Evolutionary conservation across 2,888 invertebrate genomes (phyloP).

Genomic region (Leptinotarsa haldemani): DNA sequence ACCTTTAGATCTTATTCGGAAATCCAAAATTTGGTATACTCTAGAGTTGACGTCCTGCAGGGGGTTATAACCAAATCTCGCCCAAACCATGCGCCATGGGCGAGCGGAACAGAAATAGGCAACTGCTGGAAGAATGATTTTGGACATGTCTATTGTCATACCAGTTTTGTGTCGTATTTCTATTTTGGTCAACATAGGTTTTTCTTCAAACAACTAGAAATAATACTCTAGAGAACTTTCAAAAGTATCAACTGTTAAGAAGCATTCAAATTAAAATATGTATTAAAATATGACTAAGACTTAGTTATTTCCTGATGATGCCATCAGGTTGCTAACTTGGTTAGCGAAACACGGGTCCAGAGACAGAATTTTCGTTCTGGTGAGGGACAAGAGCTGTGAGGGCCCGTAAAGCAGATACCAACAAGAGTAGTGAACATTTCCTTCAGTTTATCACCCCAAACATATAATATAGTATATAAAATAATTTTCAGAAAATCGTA

Average conservation of each 20-base stretch:
- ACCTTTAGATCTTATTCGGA: slow-evolving; percentile 77
- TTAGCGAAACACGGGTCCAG: too few species aligned
- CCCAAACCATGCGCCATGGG: slow-evolving; percentile 94
- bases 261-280: too few species aligned
- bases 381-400: too few species aligned
- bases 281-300: too few species aligned
- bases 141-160: slow-evolving; percentile 73
- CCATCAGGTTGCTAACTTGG: too few species aligned
- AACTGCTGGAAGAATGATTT: slow-evolving; percentile 82
- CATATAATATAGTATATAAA: too few species aligned
- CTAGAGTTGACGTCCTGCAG: slow-evolving; percentile 81
- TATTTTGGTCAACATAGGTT: slow-evolving; percentile 91
- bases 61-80: slow-evolving; percentile 92
- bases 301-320: too few species aligned
- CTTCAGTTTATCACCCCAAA: too few species aligned
- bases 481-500: too few species aligned
- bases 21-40: slow-evolving; percentile 90
- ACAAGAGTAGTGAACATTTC: too few species aligned
- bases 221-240: neutral
- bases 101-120: slow-evolving; percentile 90
- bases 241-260: slow-evolving; percentile 3
- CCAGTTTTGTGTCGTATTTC: slow-evolving; percentile 77
- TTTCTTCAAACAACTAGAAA: slow-evolving; percentile 79
- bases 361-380: too few species aligned
- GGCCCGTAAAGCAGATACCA: too few species aligned